Evolutionary conservation across 2,888 invertebrate species (phyloP), one percentile per base, ranked within the genome.

Genomic region (Leistus spinibarbis): DNA sequence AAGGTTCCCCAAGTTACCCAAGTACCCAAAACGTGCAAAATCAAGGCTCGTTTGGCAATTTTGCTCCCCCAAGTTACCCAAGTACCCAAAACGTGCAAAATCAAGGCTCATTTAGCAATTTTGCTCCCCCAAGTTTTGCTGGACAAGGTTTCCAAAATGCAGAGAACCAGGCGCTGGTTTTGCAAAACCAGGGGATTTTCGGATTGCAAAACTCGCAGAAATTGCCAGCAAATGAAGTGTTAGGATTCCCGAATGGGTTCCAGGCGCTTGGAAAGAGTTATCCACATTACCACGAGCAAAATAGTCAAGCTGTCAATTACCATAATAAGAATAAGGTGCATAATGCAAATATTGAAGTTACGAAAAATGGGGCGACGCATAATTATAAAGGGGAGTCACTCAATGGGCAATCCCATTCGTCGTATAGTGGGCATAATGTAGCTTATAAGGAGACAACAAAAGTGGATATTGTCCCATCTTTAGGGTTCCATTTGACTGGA

Each of bases 391-490:
- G 72, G 10, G 64, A 71, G 17, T 64, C 54, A 23, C 17, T 71
- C 5, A 54, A 64, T 24, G 71, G 71, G 4, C 71, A 71, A 1
- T 64, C 71, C 54, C 71, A 71, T 24, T 53, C 70, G 4, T 63
- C 53, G 3, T 70, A 53, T 16, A 70, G 54, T 16, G 70, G 70
- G 0, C 57, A 73, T 1, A 74, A 74, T 66, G 17, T 62, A 13
- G 63, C 22, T 0, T 74, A 54, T 24, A 68, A 74, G 54, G 74
- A 74, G 54, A 40, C 54, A 0, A 74, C 68, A 7, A 74, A 74
- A 67, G 84, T 85, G 0, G 85, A 86, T 78, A 80, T 86, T 3
- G 81, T 86, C 16, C 85, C 85, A 4, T 82, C 86, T 1, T 76
- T 85, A 2, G 83, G 85, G 60, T 86, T 85, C 66, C 81, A 83